Conservation (phyloP, 2,113 vertebrate species). For the Leiothrix lutea region DNA sequence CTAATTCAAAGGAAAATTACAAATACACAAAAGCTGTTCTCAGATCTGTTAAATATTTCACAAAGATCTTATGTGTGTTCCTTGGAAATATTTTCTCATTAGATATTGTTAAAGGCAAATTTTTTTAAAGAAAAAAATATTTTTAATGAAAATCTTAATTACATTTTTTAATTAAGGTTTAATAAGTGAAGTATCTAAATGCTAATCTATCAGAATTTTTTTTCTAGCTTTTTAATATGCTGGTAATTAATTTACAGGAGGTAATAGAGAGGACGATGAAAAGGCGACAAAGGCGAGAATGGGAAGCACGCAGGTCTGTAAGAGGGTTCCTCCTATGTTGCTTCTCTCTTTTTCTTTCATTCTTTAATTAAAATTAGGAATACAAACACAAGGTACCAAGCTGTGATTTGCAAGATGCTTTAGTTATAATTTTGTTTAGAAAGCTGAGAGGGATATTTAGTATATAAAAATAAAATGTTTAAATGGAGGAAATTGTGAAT, state of each 20-base stretch:
- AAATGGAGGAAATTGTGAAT: background rate
- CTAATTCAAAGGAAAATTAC: background rate
- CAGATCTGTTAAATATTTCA: background rate
- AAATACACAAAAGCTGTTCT: background rate
- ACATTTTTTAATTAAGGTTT: background rate
- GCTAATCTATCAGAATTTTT: background rate
- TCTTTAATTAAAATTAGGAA: background rate
- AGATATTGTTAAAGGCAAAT: background rate
- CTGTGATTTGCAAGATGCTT: background rate
- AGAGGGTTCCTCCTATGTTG: rapidly evolving
- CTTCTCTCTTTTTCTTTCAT: background rate
- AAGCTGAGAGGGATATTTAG: background rate
- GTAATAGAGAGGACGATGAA: constrained; percentile 85
- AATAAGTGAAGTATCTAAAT: background rate
- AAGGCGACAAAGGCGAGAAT: constrained; percentile 82
- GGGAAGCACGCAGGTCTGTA: constrained; percentile 89
- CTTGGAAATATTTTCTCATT: background rate
- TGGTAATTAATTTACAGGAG: constrained; percentile 72
- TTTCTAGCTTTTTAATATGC: background rate
- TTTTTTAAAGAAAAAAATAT: no score
- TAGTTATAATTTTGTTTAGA: background rate
- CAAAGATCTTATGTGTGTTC: background rate
- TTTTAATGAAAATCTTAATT: background rate
- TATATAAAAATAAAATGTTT: background rate
- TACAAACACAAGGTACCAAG: background rate